Base-by-base conservation (phyloP, 2,113 vertebrate species). In the Sapayoa aenigma region DNA sequence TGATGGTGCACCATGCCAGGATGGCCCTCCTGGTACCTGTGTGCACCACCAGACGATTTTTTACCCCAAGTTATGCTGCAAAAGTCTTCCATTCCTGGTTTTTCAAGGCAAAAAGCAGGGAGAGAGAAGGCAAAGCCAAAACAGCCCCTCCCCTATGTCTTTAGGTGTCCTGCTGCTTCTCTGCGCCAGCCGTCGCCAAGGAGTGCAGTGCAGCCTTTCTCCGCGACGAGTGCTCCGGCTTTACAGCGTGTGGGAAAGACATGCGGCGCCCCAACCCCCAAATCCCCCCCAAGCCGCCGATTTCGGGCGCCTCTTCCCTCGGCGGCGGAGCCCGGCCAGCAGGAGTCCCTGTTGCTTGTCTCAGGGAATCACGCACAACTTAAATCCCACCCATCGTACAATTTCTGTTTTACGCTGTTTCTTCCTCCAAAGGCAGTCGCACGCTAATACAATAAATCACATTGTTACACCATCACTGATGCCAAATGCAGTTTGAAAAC, bases 331-430 rank as follows among this genome's bases (percentile, higher is more conserved):
- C 68, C 44, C 0, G 93, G 85, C 96, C 94, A 96, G 96, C 94
- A 95, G 94, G 96, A 96, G 96, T 96, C 95, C 90, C 96, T 95
- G 73, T 96, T 97, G 96, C 93, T 62, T 90, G 76, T 78, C 76
- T 84, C 69, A 94, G 84, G 47, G 86, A 96, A 62, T 37, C 87
- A 23, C 30, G 5, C 49, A n/a, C 44, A 14, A 1, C 49, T 58
- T 22, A 5, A 46, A 53, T 81, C 44, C 58, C 86, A 35, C 11
- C 1, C 66, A 14, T 33, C 24, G 42, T 76, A 80, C 24, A 4
- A 28, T 69, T 84, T 50, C 52, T 30, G 27, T 59, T 74, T 74
- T 63, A 19, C 10, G 3, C 23, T 25, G 18, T 14, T 47, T 39
- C 37, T 50, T 71, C 80, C 63, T 44, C 72, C 52, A 31, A 44